Evolutionary conservation across 2,888 invertebrate species (phyloP), one percentile per base, ranked within the genome.

Genomic region (Timema podura): DNA sequence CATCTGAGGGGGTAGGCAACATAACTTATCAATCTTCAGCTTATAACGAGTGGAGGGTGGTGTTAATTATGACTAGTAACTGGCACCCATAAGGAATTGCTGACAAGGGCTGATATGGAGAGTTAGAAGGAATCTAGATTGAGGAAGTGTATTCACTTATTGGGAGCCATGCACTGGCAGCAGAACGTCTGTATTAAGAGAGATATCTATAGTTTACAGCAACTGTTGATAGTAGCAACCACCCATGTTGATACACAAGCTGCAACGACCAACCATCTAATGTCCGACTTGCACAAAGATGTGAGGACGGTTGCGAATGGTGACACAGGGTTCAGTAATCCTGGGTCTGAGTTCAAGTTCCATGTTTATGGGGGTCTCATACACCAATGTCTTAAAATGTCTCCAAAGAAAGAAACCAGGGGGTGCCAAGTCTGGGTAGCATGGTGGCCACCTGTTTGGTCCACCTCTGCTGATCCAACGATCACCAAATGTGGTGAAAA

Each of bases 401-500:
- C 54, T 10, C n/a, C n/a, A 54, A 13, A 10, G 6, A 54, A 54
- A 54, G 6, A 54, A 6, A 54, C 16, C 6, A 7, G 54, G 54
- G 13, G 11, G 54, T 10, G 54, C 16, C 54, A 54, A 16, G 54
- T 54, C 54, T 54, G 54, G 6, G 6, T 13, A 54, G 54, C 54
- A 5, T 54, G 11, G 6, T 54, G 54, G 54, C 54, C 10, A 54
- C 54, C 11, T 54, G n/a, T 15, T 16, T 7, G 54, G 54, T 10
- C 54, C 54, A 10, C 54, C 54, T 54, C 54, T 54, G 11, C 54
- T 16, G 13, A 54, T 54, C 6, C 10, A 54, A 7, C 54, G 10
- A 13, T 54, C 54, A 54, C 5, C 54, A 54, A 54, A 54, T 54
- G 54, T 54, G 54, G 54, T 54, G 54, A 16, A 15, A 54, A 54